phyloP scores from a whole-genome alignment of 2,888 invertebrate genomes.

The Eupithecia exiguata region DNA sequence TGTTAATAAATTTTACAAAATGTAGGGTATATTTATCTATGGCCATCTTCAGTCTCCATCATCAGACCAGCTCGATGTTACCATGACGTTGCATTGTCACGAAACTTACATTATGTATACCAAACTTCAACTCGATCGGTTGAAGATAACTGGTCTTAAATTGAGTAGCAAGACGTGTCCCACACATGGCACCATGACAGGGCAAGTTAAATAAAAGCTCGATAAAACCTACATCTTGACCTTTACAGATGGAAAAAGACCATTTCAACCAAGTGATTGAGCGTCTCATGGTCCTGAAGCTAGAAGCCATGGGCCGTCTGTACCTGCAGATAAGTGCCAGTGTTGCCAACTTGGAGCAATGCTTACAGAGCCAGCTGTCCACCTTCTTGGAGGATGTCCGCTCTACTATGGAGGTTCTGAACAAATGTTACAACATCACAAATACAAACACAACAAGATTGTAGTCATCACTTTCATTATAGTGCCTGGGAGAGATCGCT shows the following conservation, averaged over 20 bases:
- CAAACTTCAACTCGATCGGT: too few species aligned
- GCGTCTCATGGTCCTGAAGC: conserved; percentile 59
- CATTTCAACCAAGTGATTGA: conserved; percentile 59
- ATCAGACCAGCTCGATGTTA: too few species aligned
- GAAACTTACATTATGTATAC: too few species aligned
- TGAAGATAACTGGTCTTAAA: too few species aligned
- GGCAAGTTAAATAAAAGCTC: too few species aligned
- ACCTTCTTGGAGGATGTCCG: conserved; percentile 54
- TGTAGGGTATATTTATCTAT: too few species aligned
- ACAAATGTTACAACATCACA: conserved; percentile 54
- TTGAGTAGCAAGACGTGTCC: too few species aligned
- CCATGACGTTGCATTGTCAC: too few species aligned
- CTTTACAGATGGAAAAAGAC: conserved; percentile 62
- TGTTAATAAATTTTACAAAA: too few species aligned
- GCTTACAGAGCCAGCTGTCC: conserved; percentile 54
- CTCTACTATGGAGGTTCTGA: conserved; percentile 50
- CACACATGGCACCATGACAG: too few species aligned
- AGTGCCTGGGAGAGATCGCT: background rate
- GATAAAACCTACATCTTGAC: too few species aligned
- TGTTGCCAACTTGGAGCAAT: conserved; percentile 52
- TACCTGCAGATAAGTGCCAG: conserved; percentile 47
- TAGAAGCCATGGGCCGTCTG: conserved; percentile 52
- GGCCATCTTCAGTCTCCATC: too few species aligned
- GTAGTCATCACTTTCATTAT: background rate
- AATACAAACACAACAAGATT: background rate